Conservation (phyloP, 1,140 invertebrate genomes). For the Cydia strobilella region DNA sequence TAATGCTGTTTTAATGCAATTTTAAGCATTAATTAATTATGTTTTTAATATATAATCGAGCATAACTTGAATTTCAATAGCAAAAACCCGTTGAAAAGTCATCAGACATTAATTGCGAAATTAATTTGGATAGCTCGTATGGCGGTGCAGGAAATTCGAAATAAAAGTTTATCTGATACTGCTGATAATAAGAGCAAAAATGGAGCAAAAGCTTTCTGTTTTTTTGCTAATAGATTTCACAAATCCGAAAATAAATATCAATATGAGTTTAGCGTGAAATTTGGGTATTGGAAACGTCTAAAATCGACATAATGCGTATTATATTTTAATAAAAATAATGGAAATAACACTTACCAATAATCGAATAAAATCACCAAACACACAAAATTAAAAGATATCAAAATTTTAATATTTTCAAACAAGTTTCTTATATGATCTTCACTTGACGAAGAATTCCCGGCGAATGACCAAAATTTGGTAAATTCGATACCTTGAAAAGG, state of each 20-base stretch:
- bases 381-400: background rate
- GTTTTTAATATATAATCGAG: background rate
- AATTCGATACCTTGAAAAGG: background rate
- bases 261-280: background rate
- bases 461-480: background rate
- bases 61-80: background rate
- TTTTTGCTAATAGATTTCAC: background rate
- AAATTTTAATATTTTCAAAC: background rate
- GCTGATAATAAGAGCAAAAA: background rate
- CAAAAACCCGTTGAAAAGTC: background rate
- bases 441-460: background rate
- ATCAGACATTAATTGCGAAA: background rate
- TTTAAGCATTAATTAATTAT: too few relatives aligned
- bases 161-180: background rate
- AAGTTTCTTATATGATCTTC: background rate
- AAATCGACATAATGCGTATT: background rate
- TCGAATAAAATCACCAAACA: background rate
- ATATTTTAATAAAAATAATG: background rate
- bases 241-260: background rate
- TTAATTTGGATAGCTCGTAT: background rate
- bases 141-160: background rate
- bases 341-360: slow-evolving; percentile 4
- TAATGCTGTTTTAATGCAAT: background rate
- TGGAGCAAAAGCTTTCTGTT: too few relatives aligned
- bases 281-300: background rate